Evolutionary conservation across 2,888 invertebrate genomes (phyloP), one percentile per base, ranked within the genome.

Genomic region (Caprella mutica): DNA sequence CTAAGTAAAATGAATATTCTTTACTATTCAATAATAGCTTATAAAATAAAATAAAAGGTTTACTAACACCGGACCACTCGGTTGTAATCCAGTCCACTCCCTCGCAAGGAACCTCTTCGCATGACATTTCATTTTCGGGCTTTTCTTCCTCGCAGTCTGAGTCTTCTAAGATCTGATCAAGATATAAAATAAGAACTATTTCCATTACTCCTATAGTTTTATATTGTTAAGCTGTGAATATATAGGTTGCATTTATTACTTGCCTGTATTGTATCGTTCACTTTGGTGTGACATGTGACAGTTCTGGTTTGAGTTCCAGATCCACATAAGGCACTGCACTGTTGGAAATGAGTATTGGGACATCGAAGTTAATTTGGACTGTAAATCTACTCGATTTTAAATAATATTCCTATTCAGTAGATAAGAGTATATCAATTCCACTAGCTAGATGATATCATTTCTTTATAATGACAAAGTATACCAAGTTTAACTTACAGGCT

Each of bases 311-410:
- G 83, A 66, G 81, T 81, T 1, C 96, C 96, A 68, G 85, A 81
- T 0, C 90, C 96, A 71, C 94, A 96, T n/a, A 92, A 76, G 70
- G 81, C 84, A 71, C 90, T 83, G 69, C 93, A 94, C 84, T 90
- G 69, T 30, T 69, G 55, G 39, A 56, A 50, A 42, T 44, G 56
- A 60, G 24, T 67, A 50, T 19, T 5, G 6, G 40, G 17, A n/a
- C n/a, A n/a, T n/a, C n/a, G n/a, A n/a, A n/a, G n/a, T n/a, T n/a
- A n/a, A n/a, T n/a, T n/a, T n/a, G n/a, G n/a, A n/a, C n/a, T n/a
- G n/a, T n/a, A n/a, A n/a, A n/a, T n/a, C n/a, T n/a, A n/a, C n/a
- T n/a, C n/a, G n/a, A n/a, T n/a, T n/a, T n/a, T n/a, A n/a, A n/a
- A n/a, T n/a, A n/a, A n/a, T n/a, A n/a, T n/a, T n/a, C n/a, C n/a